These are phyloP conservation scores for Campylomormyrus tamandua DNA, from an alignment of 2,113 vertebrate genomes.

Conservation along the genomic window DNA sequence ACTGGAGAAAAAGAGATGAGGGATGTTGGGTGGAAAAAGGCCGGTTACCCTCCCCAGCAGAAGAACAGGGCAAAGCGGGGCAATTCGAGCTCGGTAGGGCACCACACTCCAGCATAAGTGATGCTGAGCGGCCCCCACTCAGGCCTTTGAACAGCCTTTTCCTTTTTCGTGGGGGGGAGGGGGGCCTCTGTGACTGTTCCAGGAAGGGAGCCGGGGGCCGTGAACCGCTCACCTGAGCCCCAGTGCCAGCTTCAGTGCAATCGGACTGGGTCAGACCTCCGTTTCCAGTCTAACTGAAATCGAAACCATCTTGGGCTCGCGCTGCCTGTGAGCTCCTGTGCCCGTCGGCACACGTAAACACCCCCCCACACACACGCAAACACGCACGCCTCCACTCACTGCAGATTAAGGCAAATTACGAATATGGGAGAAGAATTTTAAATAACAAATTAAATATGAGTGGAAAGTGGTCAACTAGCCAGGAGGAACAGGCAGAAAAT, in stretches of 20 bases:
- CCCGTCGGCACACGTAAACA: not conserved
- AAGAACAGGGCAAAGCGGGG: not conserved
- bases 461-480: not conserved
- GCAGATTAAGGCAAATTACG: not conserved
- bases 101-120: not conserved
- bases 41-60: not conserved
- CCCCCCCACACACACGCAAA: not conserved
- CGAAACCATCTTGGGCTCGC: slow-evolving; percentile 6
- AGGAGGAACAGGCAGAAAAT: not conserved
- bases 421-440: not conserved
- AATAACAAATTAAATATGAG: not conserved
- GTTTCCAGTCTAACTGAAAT: not conserved
- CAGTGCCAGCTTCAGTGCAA: not conserved
- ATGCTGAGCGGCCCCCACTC: not conserved
- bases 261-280: not conserved
- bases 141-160: slow-evolving; percentile 8
- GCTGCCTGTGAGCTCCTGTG: not conserved
- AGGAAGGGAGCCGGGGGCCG: not conserved
- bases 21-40: not conserved
- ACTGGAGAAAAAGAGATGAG: not conserved
- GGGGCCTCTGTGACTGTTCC: not conserved
- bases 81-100: not conserved
- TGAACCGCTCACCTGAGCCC: slow-evolving; percentile 9
- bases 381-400: not conserved
- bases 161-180: not conserved